Conservation (phyloP, 2,797 vertebrate species). For the Lerista edwardsae region DNA sequence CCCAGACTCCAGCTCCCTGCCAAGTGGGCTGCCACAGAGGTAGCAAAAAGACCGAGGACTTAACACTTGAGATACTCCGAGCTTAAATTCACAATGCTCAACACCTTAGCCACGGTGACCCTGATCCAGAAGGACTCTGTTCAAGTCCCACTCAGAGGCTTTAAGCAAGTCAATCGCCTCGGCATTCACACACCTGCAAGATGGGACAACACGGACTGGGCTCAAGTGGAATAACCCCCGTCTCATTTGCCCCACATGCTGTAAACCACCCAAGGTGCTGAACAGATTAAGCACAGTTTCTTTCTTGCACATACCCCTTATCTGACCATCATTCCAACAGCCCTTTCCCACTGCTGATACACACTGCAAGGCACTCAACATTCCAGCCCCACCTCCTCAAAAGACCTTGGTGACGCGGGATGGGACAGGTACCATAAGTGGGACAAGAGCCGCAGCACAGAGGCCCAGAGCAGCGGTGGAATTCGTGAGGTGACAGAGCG, state of each 20-base stretch:
- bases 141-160: background rate
- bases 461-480: background rate
- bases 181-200: background rate
- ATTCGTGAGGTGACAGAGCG: no score
- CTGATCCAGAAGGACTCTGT: background rate
- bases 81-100: no score
- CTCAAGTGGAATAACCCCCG: no score
- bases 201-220: background rate
- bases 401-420: background rate
- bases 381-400: background rate
- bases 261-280: no score
- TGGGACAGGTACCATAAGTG: background rate
- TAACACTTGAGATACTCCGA: no score
- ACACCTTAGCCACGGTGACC: background rate
- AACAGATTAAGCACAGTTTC: no score
- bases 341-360: background rate
- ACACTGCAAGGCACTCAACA: background rate
- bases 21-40: no score
- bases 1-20: no score
- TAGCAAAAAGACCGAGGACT: no score
- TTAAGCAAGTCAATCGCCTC: background rate
- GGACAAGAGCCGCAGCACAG: background rate
- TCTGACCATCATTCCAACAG: no score
- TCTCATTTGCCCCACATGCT: no score
- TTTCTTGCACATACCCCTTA: no score